A percentile compares a stretch with the other conserved stretches of the same genome.
These are phyloP conservation scores for Nomia melanderi DNA, from an alignment of 1,140 invertebrate species.

Conservation along the genomic window DNA sequence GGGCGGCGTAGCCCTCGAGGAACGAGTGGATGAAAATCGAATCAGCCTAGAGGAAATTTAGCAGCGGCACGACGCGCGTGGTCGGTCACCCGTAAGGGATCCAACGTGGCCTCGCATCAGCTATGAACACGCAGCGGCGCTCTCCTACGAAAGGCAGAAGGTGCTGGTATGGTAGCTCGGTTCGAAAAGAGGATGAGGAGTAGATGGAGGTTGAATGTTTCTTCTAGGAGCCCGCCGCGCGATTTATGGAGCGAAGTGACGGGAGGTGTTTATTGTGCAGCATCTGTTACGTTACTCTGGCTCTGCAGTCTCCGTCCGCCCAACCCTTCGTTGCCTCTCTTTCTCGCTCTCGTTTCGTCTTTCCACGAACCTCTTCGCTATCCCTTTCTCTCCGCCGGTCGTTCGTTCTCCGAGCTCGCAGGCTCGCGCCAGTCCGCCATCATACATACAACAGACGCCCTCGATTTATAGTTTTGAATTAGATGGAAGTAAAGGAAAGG, in stretches of 20 bases:
- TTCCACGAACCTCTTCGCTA: slow-evolving; percentile 44
- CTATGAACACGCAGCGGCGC: slow-evolving; percentile 42
- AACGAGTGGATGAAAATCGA: too few species aligned
- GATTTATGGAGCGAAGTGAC: slow-evolving; percentile 81
- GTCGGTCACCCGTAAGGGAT: neutral
- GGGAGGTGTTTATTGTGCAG: slow-evolving; percentile 81
- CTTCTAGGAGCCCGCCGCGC: slow-evolving; percentile 76
- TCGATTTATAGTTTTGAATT: slow-evolving; percentile 81
- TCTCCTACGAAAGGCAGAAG: slow-evolving; percentile 52
- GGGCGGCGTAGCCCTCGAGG: too few species aligned
- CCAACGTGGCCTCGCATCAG: slow-evolving; percentile 39
- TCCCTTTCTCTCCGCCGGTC: slow-evolving; percentile 46
- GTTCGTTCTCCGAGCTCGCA: slow-evolving; percentile 63
- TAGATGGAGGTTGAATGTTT: slow-evolving; percentile 76
- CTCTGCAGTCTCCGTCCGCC: slow-evolving; percentile 62
- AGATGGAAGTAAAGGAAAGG: slow-evolving; percentile 77
- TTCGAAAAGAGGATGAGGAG: slow-evolving; percentile 67
- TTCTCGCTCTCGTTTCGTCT: slow-evolving; percentile 40
- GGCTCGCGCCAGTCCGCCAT: slow-evolving; percentile 75
- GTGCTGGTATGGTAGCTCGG: slow-evolving; percentile 55
- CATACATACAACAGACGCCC: slow-evolving; percentile 80
- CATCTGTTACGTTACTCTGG: slow-evolving; percentile 79
- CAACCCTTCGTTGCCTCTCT: slow-evolving; percentile 42
- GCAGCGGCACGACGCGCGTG: too few species aligned
- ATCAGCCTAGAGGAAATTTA: too few species aligned